A percentile compares a stretch with the other conserved stretches of the same genome.
Conservation (phyloP, 1,140 invertebrate genomes). For the Globodera ellingtonae region DNA sequence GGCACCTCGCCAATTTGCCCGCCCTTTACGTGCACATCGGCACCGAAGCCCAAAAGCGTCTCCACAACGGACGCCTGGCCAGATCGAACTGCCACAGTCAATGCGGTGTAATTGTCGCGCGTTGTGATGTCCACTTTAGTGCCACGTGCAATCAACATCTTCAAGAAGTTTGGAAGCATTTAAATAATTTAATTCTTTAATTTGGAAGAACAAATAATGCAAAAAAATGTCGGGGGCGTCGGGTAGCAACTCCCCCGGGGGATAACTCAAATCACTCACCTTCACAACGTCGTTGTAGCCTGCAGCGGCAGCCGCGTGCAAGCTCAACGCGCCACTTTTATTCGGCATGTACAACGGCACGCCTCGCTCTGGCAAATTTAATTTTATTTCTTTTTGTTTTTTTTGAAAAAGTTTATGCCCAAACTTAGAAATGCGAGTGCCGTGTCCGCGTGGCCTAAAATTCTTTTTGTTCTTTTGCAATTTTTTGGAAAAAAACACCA, state of each 20-base stretch:
- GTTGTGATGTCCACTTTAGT: slow-evolving; percentile 92
- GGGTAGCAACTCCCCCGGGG: no score
- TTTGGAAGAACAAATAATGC: neutral
- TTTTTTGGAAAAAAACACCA: neutral
- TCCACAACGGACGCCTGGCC: slow-evolving; percentile 93
- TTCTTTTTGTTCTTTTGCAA: slow-evolving; percentile 24
- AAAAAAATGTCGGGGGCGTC: neutral
- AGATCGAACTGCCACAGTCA: slow-evolving; percentile 96
- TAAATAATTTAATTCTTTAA: neutral
- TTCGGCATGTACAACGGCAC: slow-evolving; percentile 99
- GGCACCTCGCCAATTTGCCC: slow-evolving; percentile 44
- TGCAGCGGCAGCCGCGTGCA: slow-evolving; percentile 69
- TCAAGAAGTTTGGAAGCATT: neutral
- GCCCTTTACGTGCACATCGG: slow-evolving; percentile 88
- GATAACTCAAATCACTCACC: slow-evolving; percentile 6
- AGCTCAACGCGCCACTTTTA: slow-evolving; percentile 72
- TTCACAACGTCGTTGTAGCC: slow-evolving; percentile 97
- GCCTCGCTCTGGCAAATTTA: slow-evolving; percentile 74
- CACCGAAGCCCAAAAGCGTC: slow-evolving; percentile 90
- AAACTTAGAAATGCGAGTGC: slow-evolving; percentile 89
- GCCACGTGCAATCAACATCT: slow-evolving; percentile 86
- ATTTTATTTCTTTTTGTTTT: neutral
- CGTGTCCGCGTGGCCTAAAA: slow-evolving; percentile 89
- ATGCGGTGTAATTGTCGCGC: slow-evolving; percentile 95
- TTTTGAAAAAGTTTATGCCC: neutral